Evolutionary conservation across 2,113 vertebrate species (phyloP).

Genomic region (Pungitius pungitius): DNA sequence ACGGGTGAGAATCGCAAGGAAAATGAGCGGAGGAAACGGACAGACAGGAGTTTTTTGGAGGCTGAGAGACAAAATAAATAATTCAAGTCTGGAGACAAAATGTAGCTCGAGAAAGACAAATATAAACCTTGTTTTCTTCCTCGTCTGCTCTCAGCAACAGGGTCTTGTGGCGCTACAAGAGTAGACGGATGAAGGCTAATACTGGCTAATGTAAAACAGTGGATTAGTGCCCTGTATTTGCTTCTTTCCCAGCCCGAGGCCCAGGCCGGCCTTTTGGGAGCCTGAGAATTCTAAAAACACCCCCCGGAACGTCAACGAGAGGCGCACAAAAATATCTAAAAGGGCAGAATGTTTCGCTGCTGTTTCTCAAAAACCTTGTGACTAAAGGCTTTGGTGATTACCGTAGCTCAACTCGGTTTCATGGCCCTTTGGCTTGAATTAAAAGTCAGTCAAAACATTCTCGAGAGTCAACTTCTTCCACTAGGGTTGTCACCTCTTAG

Average conservation of each 20-base stretch:
- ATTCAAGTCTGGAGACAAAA: constrained; percentile 26
- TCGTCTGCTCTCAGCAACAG: constrained; percentile 30
- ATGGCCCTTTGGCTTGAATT: not conserved
- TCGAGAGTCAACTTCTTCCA: not conserved
- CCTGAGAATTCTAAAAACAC: constrained; percentile 16
- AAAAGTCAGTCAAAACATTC: constrained; percentile 7
- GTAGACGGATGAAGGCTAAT: constrained; percentile 62
- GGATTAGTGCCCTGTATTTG: constrained; percentile 66
- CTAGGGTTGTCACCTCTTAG: not conserved
- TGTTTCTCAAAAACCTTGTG: not conserved
- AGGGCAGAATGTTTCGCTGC: not conserved
- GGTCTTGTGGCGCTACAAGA: constrained; percentile 35
- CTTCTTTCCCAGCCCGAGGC: constrained; percentile 35
- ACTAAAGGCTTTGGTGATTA: not conserved
- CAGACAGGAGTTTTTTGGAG: constrained; percentile 23
- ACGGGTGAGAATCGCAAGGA: constrained; percentile 48
- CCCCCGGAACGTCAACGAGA: not conserved
- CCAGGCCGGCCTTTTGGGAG: constrained; percentile 20
- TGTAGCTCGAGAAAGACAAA: constrained; percentile 34
- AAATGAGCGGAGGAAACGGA: constrained; percentile 44
- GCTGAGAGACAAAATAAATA: not conserved
- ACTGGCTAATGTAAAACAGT: constrained; percentile 57
- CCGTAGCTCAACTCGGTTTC: not conserved
- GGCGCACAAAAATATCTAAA: constrained; percentile 4
- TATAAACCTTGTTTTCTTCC: constrained; percentile 38